Evolutionary conservation across 1,140 invertebrate genomes (phyloP), one percentile per base, ranked within the genome.

Genomic region (Liolophura sinensis): DNA sequence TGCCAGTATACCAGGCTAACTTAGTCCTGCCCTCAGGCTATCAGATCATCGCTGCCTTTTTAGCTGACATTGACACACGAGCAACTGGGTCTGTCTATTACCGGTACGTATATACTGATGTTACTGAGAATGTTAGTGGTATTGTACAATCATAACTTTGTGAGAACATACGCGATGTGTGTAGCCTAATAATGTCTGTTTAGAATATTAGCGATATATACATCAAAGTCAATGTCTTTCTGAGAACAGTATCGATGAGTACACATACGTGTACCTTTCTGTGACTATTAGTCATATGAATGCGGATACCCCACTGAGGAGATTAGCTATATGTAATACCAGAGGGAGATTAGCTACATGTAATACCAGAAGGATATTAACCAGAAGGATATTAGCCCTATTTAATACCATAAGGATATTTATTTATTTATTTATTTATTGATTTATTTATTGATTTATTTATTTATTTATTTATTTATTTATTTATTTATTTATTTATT

Each of bases 31-130:
- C 95, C 6, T 84, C 96, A 66, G 92, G 94, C 65, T 94, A 94
- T 82, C 92, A 94, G 0, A 88, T 93, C 0, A 93, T 98, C 68
- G 92, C 95, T 0, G 92, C 93, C 0, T 91, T 97, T 66, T 96
- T 97, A 76, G 89, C 93, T 0, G 96, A 98, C 80, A 89, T 97
- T 1, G 95, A 98, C 78, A 93, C 91, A 0, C 87, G 88, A n/a
- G 85, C 80, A 27, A 84, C 87, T 5, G 95, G 94, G 16, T 85
- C 84, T 1, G 89, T 98, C 56, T 93, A 89, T 68, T 94, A 92
- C 78, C 89, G 88, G 88, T 89, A 78, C 75, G 59, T 52, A 12
- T 40, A 40, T 40, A 3, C 3, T 9, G 31, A 40, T 5, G 31
- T 40, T 40, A 40, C 31, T 40, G 31, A 40, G 31, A 3, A 40